Conservation (phyloP, 2,113 vertebrate genomes). For the Trematomus loennbergii region DNA sequence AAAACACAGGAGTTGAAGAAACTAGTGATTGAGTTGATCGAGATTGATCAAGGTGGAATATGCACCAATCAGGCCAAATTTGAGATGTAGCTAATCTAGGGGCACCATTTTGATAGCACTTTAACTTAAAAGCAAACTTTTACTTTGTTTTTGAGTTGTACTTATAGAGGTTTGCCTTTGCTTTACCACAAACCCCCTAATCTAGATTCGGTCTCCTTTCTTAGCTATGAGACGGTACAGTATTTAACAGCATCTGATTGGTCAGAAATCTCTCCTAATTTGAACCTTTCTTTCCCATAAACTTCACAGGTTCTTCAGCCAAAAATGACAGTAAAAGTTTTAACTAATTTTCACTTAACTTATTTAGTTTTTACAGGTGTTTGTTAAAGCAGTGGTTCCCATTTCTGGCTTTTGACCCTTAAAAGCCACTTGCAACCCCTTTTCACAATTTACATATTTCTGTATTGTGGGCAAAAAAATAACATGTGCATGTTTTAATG, state of each 20-base stretch:
- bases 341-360: not conserved
- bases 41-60: not conserved
- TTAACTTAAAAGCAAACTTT: not conserved
- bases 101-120: not conserved
- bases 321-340: not conserved
- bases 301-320: not conserved
- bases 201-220: not conserved
- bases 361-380: not conserved
- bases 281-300: not conserved
- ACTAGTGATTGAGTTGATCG: not conserved
- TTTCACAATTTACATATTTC: too few species aligned
- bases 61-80: not conserved
- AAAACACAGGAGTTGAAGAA: not conserved
- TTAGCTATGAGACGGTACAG: not conserved
- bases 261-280: too few species aligned
- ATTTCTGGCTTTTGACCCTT: not conserved
- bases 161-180: not conserved
- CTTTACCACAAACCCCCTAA: not conserved
- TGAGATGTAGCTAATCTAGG: not conserved
- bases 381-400: not conserved
- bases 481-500: slow-evolving; percentile 13
- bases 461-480: too few species aligned
- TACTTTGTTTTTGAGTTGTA: too few species aligned
- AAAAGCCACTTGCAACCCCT: not conserved
- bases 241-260: not conserved